Evolutionary conservation across 2,113 vertebrate genomes (phyloP), one percentile per base, ranked within the genome.

Genomic region (Synodontis membranacea): DNA sequence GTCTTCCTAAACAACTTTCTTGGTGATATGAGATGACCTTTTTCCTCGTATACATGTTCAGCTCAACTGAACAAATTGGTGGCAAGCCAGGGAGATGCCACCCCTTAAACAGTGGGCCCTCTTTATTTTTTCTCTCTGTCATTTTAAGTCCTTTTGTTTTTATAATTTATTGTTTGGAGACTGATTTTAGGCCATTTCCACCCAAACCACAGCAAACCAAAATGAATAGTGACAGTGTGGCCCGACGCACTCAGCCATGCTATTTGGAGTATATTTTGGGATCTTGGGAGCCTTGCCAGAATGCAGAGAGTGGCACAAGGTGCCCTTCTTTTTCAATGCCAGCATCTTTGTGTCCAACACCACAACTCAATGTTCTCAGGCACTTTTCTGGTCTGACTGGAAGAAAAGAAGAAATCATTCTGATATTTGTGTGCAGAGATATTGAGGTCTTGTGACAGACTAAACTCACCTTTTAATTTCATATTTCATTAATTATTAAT

Each of bases 81-180:
- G 34, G 42, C 2, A 37, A 52, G 50, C 80, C 54, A 81, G 66
- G 52, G 64, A 34, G 78, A 85, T 23, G 31, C 78, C 68, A 76
- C 39, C 28, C 5, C 31, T 84, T 81, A n/a, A 54, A 54, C 76
- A 31, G 5, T 28, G 37, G 46, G 2, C 19, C 84, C 64, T 84
- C 66, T 81, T 50, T 84, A 44, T 66, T 84, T 74, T 56, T 42
- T 52, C 48, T 74, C 42, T 12, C 23, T n/a, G 28, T 86, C 84
- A 87, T 82, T 87, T 85, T 70, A 54, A 70, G 86, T 85, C 56
- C 86, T 87, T 85, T 89, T 87, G 78, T 87, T 87, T 80, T 80
- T 68, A 25, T 64, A 80, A 1, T n/a, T 37, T 76, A 25, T 48
- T 85, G 85, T 85, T 85, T 28, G 19, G 28, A 84, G 60, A 44